A percentile compares a stretch with the other conserved stretches of the same genome.
These are phyloP conservation scores for Neolamprologus longior DNA, from an alignment of 2,113 vertebrate genomes.

Conservation along the genomic window DNA sequence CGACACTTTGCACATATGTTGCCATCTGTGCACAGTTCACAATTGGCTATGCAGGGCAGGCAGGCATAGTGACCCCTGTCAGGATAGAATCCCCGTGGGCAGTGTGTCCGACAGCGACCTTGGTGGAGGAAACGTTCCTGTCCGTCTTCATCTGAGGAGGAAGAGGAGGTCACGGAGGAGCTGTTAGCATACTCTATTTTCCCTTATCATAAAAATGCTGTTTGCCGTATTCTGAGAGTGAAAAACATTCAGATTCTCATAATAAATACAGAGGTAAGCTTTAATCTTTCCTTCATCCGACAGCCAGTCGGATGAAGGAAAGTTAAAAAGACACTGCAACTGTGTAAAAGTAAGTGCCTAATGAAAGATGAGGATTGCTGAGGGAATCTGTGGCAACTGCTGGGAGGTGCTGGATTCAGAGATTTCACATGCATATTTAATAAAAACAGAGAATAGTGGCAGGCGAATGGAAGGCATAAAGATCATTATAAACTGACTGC, in stretches of 20 bases:
- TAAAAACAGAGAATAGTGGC: background rate
- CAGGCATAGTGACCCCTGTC: conserved; percentile 70
- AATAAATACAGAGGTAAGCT: background rate
- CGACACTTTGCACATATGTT: conserved; percentile 74
- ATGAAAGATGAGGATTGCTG: background rate
- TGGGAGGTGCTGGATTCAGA: background rate
- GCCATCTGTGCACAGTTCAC: conserved; percentile 75
- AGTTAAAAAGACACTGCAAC: background rate
- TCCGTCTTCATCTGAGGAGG: conserved; percentile 70
- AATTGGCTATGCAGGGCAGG: conserved; percentile 72
- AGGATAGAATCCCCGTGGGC: conserved; percentile 69
- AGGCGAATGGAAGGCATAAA: background rate
- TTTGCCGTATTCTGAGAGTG: background rate
- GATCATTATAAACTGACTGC: background rate
- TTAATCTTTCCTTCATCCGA: background rate
- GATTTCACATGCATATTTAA: background rate
- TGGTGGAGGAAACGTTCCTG: conserved; percentile 72
- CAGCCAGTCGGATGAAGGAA: background rate
- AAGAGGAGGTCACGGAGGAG: background rate
- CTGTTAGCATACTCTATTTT: conserved; percentile 9
- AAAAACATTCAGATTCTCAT: background rate
- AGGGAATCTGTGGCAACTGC: background rate
- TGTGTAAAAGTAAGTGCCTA: background rate
- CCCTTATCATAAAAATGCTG: background rate
- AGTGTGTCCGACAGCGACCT: conserved; percentile 72